These are phyloP conservation scores for Neotoxoptera formosana DNA, from an alignment of 1,140 invertebrate species.

Conservation along the genomic window DNA sequence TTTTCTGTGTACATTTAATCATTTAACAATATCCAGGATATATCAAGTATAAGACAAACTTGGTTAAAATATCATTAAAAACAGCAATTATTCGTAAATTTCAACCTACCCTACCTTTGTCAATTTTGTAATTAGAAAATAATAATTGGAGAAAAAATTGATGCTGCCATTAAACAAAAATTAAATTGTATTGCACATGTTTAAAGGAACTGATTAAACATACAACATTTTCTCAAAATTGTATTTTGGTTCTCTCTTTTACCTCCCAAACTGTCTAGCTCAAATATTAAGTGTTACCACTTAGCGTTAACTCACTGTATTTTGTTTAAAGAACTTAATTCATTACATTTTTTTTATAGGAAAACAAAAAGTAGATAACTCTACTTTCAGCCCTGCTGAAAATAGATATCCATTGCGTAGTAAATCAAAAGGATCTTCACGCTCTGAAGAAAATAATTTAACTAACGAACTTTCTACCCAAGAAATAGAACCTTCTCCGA, in stretches of 20 bases:
- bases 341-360: neutral
- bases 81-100: no score
- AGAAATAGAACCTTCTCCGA: constrained; percentile 46
- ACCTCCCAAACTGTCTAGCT: neutral
- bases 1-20: no score
- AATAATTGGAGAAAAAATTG: no score
- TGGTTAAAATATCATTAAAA: no score
- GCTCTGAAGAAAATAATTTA: neutral
- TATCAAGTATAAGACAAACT: no score
- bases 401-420: constrained; percentile 54
- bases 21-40: neutral
- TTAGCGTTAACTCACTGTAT: neutral
- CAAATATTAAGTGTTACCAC: neutral
- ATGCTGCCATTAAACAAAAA: no score
- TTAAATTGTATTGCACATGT: no score
- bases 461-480: neutral
- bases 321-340: neutral
- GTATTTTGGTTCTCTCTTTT: no score
- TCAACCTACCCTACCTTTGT: no score
- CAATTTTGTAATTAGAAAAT: no score
- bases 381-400: neutral
- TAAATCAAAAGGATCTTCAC: constrained; percentile 40
- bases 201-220: no score
- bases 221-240: no score
- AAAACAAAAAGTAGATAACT: constrained; percentile 31